Evolutionary conservation across 1,140 invertebrate species (phyloP), one percentile per base, ranked within the genome.

Genomic region (Mamestra configurata): DNA sequence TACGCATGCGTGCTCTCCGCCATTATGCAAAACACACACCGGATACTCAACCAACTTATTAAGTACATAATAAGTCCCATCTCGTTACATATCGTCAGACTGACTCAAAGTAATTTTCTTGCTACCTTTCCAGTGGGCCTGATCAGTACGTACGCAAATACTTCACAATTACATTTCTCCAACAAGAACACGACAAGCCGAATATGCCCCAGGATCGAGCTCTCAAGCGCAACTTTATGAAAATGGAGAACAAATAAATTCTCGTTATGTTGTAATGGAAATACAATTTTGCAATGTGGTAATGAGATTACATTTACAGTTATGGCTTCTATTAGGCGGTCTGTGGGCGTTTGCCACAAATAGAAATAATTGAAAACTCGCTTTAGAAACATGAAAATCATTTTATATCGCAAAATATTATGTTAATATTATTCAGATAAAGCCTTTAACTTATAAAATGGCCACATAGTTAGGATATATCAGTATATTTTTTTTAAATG

Each of bases 181-280:
- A 81, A 82, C 79, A 76, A 76, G 55, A 79, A 68, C 59, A 84
- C 80, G 82, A 85, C 79, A 77, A 83, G 75, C 80, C 76, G 83
- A 86, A 87, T 85, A 81, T 77, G 77, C 77, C 80, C 81, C 81
- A 86, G 80, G 86, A 87, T 88, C 86, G 81, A 73, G 77, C 85
- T 86, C 80, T 70, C 84, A 66, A 71, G 83, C 79, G 81, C 81
- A 72, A 77, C 82, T 89, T 88, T 89, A 90, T 90, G 88, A 89
- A 89, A 89, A 89, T 89, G 79, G 84, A 83, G 86, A 84, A 87
- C 88, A 89, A 84, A 92, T 92, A 92, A 90, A 90, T 92, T 90
- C 83, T 90, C 86, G 89, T 90, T 90, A 89, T 82, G 81, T 79
- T 82, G 79, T 83, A 85, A 85, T 84, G 79, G 84, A 89, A 88